Conservation (phyloP, 2,797 vertebrate genomes). For the Cryptoprocta ferox region DNA sequence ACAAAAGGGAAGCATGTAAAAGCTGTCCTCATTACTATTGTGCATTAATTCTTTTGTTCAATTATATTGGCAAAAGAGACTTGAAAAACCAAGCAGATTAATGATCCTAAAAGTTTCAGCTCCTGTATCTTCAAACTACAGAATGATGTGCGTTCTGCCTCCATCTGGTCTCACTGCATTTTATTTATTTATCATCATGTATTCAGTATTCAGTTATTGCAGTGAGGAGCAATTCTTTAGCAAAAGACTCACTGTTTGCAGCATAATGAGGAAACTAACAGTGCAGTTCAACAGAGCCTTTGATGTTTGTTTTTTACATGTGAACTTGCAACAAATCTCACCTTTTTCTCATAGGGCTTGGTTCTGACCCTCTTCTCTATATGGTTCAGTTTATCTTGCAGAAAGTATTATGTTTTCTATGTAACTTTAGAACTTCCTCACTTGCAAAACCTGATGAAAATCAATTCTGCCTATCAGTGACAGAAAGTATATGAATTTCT, state of each 20-base stretch:
- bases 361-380: not conserved
- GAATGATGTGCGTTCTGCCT: not conserved
- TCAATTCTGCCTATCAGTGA: not conserved
- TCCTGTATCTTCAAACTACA: conserved; percentile 35
- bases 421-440: not conserved
- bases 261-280: not conserved
- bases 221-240: not conserved
- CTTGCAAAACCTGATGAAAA: not conserved
- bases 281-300: not conserved
- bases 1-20: conserved; percentile 48
- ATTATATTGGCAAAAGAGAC: not conserved
- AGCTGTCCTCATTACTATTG: not conserved
- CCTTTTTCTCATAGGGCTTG: not conserved
- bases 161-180: conserved; percentile 23
- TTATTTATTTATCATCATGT: not conserved
- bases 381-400: not conserved
- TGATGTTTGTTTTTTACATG: not conserved
- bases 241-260: not conserved
- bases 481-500: not conserved
- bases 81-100: not conserved
- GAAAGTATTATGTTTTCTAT: not conserved
- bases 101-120: conserved; percentile 16
- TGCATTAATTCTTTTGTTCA: conserved; percentile 45
- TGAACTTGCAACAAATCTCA: not conserved
- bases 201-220: not conserved